phyloP scores from a whole-genome alignment of 2,797 vertebrate species.

The Florisuga fusca region DNA sequence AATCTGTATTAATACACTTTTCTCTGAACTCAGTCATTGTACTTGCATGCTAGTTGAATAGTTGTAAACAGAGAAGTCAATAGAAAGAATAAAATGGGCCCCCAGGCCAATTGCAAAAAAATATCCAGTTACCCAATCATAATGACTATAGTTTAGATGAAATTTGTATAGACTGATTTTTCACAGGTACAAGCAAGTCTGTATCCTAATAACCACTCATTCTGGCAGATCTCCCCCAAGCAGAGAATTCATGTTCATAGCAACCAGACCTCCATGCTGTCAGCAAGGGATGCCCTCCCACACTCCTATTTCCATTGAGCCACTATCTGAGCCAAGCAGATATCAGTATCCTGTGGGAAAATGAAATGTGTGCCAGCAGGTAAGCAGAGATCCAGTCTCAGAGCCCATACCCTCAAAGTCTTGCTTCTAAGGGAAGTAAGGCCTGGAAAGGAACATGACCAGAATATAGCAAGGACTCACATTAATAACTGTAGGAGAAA shows the following conservation, averaged over 20 bases:
- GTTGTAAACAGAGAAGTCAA: background rate
- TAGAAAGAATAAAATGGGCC: slow-evolving; percentile 8
- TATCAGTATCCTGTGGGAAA: background rate
- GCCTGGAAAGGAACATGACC: background rate
- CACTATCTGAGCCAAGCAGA: background rate
- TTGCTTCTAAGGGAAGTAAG: background rate
- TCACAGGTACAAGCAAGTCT: background rate
- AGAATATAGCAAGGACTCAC: fast-evolving
- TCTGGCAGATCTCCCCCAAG: background rate
- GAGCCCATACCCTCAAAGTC: background rate
- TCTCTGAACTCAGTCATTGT: background rate
- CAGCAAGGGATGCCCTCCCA: background rate
- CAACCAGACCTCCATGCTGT: background rate
- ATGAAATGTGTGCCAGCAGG: fast-evolving
- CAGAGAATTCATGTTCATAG: background rate
- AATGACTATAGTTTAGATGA: background rate
- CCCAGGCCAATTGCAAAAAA: background rate
- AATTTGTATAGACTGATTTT: background rate
- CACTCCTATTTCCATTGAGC: background rate
- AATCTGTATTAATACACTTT: background rate
- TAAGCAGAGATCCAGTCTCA: background rate
- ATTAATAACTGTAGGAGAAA: background rate
- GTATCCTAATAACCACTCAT: background rate
- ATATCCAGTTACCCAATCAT: background rate
- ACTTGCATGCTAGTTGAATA: background rate